Percentiles rank a stretch among this genome's conserved stretches.
phyloP scores from a whole-genome alignment of 1,140 invertebrate genomes.

The Artemia franciscana region DNA sequence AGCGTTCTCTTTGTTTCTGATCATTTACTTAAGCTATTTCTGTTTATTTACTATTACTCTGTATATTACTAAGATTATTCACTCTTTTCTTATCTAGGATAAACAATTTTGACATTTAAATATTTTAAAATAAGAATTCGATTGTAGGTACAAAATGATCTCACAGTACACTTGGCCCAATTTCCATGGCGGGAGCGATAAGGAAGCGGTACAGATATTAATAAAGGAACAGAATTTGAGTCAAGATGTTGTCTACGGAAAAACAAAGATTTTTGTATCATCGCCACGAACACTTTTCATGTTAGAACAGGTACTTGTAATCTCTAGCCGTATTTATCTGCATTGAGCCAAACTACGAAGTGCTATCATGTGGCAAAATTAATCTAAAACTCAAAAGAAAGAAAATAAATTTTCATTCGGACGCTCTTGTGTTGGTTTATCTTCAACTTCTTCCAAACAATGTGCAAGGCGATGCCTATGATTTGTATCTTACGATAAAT shows the following conservation, averaged over 20 bases:
- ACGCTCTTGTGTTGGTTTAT: too few relatives aligned
- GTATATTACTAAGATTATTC: slow-evolving; percentile 4
- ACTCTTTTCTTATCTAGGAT: not conserved
- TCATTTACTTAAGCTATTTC: too few relatives aligned
- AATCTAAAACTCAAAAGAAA: not conserved
- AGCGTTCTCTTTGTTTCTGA: not conserved
- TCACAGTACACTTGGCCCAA: slow-evolving; percentile 85
- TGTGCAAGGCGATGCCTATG: too few relatives aligned
- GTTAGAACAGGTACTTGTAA: slow-evolving; percentile 52
- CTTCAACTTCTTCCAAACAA: too few relatives aligned
- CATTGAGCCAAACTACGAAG: too few relatives aligned
- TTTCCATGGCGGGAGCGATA: slow-evolving; percentile 43
- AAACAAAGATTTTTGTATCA: slow-evolving; percentile 83
- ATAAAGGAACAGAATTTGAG: slow-evolving; percentile 50
- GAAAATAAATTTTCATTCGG: too few relatives aligned
- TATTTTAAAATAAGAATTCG: slow-evolving; percentile 9
- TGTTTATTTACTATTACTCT: not conserved
- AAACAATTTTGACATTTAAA: not conserved
- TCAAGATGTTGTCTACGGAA: slow-evolving; percentile 72
- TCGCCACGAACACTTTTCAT: slow-evolving; percentile 67
- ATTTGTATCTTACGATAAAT: too few relatives aligned
- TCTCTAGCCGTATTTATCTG: too few relatives aligned
- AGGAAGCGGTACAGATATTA: slow-evolving; percentile 59
- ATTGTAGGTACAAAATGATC: slow-evolving; percentile 79
- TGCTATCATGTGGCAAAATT: too few relatives aligned